Percentiles rank a stretch among this genome's conserved stretches.
Evolutionary conservation across 2,113 vertebrate species (phyloP).

Genomic region (Oriolus oriolus): DNA sequence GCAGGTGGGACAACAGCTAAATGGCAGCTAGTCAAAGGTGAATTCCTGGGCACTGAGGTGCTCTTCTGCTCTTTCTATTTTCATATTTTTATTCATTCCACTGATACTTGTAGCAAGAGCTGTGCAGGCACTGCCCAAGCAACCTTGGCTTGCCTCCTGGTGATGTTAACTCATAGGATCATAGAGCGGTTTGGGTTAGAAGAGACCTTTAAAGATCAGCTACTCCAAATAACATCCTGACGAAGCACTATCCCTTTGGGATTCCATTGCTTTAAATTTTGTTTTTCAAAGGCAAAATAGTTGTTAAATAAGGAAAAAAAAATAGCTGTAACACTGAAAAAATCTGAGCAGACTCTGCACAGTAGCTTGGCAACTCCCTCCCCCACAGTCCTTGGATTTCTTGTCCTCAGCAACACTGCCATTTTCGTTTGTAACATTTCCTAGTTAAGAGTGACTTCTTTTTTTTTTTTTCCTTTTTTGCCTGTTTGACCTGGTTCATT

Average conservation of each 20-base stretch:
- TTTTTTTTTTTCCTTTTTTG: neutral
- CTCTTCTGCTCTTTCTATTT: neutral
- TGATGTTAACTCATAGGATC: neutral
- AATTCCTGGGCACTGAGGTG: neutral
- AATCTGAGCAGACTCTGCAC: neutral
- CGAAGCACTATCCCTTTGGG: neutral
- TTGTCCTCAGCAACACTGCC: neutral
- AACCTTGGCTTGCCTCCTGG: neutral
- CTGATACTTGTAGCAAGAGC: neutral
- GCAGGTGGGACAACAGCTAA: slow-evolving; percentile 5
- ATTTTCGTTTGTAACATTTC: neutral
- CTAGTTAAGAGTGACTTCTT: neutral
- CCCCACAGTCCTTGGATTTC: neutral
- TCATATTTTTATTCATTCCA: neutral
- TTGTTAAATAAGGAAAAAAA: neutral
- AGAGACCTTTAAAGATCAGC: neutral
- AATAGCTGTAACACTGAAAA: neutral
- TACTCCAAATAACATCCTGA: neutral
- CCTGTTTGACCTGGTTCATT: neutral
- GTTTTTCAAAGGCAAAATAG: neutral
- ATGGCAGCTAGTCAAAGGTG: neutral
- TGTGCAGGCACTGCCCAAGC: neutral
- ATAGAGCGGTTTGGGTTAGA: neutral
- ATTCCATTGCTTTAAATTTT: neutral
- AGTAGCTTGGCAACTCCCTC: slow-evolving; percentile 5